Evolutionary conservation across 2,888 invertebrate genomes (phyloP).

Genomic region (Sipha maydis): DNA sequence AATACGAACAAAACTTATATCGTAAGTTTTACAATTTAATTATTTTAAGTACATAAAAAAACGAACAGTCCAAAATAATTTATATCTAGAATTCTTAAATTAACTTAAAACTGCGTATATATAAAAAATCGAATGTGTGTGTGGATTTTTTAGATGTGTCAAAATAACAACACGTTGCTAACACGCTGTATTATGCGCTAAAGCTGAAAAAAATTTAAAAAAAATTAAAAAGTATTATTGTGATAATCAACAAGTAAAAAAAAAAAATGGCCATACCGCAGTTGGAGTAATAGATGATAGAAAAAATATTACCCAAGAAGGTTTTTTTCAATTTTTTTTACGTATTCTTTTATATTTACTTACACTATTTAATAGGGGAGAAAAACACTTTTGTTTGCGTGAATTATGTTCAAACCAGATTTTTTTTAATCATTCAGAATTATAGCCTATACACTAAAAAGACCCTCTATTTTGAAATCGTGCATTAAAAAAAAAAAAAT

Average conservation of each 20-base stretch:
- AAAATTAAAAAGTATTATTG: conserved; percentile 17
- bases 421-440: conserved; percentile 40
- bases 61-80: too few species aligned
- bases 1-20: too few species aligned
- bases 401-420: conserved; percentile 41
- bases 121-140: too few species aligned
- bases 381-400: conserved; percentile 38
- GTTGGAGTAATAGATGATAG: neutral
- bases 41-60: too few species aligned
- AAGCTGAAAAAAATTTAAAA: neutral
- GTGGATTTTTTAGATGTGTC: neutral
- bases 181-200: neutral
- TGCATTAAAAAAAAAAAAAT: neutral
- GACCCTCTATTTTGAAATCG: conserved; percentile 37
- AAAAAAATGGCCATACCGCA: conserved; percentile 17
- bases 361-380: neutral
- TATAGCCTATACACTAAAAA: neutral
- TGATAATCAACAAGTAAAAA: conserved; percentile 22
- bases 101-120: too few species aligned
- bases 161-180: neutral
- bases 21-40: too few species aligned
- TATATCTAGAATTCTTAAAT: too few species aligned
- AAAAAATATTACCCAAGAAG: conserved; percentile 30
- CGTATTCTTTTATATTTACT: neutral
- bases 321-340: neutral